Evolutionary conservation across 2,888 invertebrate genomes (phyloP).

Genomic region (Gasteruption jaculator): DNA sequence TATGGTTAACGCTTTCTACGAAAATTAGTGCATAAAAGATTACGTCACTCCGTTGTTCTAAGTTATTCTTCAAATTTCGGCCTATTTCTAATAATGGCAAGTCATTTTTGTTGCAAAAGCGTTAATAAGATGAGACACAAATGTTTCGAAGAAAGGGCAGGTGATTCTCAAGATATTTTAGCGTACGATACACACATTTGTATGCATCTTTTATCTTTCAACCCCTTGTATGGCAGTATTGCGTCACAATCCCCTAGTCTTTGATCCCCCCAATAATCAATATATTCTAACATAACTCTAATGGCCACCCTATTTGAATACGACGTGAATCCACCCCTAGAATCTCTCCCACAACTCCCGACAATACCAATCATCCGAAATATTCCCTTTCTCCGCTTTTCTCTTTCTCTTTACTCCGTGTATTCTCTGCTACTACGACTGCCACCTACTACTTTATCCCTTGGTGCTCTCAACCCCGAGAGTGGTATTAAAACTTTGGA

Average conservation of each 20-base stretch:
- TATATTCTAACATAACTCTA: slow-evolving; percentile 52
- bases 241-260: slow-evolving; percentile 44
- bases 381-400: slow-evolving; percentile 31
- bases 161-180: no score
- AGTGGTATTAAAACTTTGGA: slow-evolving; percentile 48
- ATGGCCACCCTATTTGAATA: slow-evolving; percentile 50
- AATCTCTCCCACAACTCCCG: slow-evolving; percentile 25
- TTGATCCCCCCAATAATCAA: slow-evolving; percentile 52
- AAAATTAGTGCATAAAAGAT: no score
- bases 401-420: slow-evolving; percentile 17
- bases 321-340: slow-evolving; percentile 38
- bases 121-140: no score
- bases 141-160: no score
- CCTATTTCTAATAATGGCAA: no score
- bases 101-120: no score
- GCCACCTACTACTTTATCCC: no score
- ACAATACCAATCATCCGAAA: slow-evolving; percentile 50
- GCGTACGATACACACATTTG: no score
- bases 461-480: slow-evolving; percentile 35
- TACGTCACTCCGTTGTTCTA: no score
- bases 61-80: no score
- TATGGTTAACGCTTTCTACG: no score
- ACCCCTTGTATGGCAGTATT: slow-evolving; percentile 29
- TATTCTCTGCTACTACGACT: slow-evolving; percentile 22
- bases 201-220: slow-evolving; percentile 37